Conservation (phyloP, 2,797 vertebrate genomes). For the Pogoniulus pusillus region DNA sequence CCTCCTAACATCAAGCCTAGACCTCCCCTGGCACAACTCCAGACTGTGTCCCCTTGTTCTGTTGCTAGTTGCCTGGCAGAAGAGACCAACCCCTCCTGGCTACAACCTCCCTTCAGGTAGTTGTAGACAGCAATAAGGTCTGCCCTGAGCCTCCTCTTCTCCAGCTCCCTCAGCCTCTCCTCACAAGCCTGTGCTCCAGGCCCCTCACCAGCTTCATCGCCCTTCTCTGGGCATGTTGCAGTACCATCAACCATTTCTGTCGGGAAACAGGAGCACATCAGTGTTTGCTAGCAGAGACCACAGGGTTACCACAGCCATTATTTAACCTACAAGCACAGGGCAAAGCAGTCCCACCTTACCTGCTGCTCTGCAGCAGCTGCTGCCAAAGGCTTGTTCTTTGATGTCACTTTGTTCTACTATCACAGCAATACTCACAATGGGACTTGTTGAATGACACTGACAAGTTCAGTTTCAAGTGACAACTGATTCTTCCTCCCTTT, state of each 20-base stretch:
- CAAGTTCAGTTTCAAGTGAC: background rate
- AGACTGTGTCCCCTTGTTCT: no score
- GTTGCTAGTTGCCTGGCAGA: no score
- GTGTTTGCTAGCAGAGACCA: slow-evolving; percentile 3
- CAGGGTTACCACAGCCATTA: background rate
- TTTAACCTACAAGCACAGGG: background rate
- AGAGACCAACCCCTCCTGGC: no score
- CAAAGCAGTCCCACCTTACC: slow-evolving; percentile 4
- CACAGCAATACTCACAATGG: background rate
- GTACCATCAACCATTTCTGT: background rate
- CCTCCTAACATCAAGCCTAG: no score
- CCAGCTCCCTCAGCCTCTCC: no score
- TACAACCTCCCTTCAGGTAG: no score
- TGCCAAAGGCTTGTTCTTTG: background rate
- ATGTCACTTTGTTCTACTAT: background rate
- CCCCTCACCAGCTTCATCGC: no score
- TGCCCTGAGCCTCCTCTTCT: no score
- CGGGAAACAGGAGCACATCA: background rate
- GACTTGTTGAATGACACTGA: background rate
- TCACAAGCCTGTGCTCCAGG: no score
- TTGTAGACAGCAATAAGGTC: no score
- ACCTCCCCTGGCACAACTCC: no score
- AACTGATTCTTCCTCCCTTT: background rate
- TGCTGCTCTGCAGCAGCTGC: background rate
- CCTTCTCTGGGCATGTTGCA: no score